Percentiles rank a stretch among this genome's conserved stretches.
These are phyloP conservation scores for Agriopis leucophaearia DNA, from an alignment of 2,888 invertebrate genomes.

Conservation along the genomic window DNA sequence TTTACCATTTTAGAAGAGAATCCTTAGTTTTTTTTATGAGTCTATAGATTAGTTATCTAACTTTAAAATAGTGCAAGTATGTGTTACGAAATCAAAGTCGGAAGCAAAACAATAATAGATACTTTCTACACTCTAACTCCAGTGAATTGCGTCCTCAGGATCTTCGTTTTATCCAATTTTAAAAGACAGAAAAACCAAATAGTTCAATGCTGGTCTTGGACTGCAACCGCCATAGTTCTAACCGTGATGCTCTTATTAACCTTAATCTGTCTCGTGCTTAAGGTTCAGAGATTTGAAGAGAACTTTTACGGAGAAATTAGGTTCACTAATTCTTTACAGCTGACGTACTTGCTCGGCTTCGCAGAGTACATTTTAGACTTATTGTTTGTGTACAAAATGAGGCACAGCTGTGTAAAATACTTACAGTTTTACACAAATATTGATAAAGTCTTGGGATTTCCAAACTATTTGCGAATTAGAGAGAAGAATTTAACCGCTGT, in stretches of 20 bases:
- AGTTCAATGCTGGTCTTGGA: slow-evolving; percentile 9
- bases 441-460: slow-evolving; percentile 46
- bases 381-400: slow-evolving; percentile 46
- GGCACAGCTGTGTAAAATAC: slow-evolving; percentile 41
- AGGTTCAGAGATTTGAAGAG: slow-evolving; percentile 3
- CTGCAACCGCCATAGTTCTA: slow-evolving; percentile 2
- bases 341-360: slow-evolving; percentile 43
- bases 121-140: slow-evolving; percentile 24
- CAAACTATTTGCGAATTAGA: slow-evolving; percentile 44
- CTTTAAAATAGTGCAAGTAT: background rate
- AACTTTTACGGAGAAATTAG: background rate
- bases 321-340: slow-evolving; percentile 42
- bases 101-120: slow-evolving; percentile 15
- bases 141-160: slow-evolving; percentile 22
- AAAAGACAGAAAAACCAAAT: slow-evolving; percentile 9
- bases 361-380: slow-evolving; percentile 48
- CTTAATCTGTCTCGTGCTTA: slow-evolving; percentile 9
- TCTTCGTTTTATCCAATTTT: slow-evolving; percentile 23
- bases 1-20: background rate
- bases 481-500: slow-evolving; percentile 27
- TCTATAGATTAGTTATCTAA: background rate
- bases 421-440: slow-evolving; percentile 44
- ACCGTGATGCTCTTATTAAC: slow-evolving; percentile 1
- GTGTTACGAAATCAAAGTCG: slow-evolving; percentile 6
- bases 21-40: background rate